Percentiles rank a stretch among this genome's conserved stretches.
Conservation (phyloP, 2,113 vertebrate genomes). For the Elgaria multicarinata region DNA sequence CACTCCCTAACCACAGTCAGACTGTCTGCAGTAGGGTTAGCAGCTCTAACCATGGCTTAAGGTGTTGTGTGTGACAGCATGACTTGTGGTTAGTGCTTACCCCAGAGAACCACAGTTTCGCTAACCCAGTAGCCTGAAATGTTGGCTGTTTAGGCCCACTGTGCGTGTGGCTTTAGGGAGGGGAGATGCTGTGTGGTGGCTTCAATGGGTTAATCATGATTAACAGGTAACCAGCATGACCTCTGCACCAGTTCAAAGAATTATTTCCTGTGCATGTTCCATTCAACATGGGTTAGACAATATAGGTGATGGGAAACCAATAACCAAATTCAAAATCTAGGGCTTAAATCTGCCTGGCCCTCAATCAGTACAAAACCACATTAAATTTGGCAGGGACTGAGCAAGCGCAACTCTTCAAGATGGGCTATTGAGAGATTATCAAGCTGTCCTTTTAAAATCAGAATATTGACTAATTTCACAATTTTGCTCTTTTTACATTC, state of each 20-base stretch:
- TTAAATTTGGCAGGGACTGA: background rate
- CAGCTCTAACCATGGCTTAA: no score
- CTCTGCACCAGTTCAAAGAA: background rate
- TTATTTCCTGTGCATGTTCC: background rate
- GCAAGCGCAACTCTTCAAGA: background rate
- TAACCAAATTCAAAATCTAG: background rate
- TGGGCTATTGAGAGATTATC: background rate
- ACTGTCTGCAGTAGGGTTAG: no score
- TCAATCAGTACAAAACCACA: background rate
- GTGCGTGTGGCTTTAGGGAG: background rate
- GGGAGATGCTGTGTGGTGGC: background rate
- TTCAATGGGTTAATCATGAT: background rate
- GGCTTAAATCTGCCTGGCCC: background rate
- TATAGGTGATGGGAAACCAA: background rate
- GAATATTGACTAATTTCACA: background rate
- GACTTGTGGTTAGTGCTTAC: no score
- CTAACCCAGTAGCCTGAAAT: no score
- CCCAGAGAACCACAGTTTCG: no score
- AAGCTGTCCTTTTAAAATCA: background rate
- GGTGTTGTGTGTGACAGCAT: no score
- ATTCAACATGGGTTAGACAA: background rate
- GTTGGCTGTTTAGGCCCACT: no score
- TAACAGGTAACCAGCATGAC: background rate
- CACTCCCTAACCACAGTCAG: no score
- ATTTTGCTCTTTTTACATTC: background rate